Base-by-base conservation (phyloP, 2,797 vertebrate genomes). In the Ispidina picta region DNA sequence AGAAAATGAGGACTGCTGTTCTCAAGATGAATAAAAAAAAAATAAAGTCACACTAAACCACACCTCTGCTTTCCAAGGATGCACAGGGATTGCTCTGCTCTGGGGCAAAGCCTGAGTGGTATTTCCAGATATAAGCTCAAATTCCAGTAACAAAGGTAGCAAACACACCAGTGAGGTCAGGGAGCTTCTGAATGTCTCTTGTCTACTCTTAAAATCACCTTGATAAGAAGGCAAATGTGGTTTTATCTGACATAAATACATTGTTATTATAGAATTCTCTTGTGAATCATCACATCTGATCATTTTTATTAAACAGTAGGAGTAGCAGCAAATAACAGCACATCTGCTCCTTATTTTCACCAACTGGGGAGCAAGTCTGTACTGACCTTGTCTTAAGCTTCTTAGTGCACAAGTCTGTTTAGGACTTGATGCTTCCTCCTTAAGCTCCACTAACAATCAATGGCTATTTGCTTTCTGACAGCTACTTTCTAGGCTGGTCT, bases 101-200 rank as follows among this genome's bases (percentile, higher is more conserved):
- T 23, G 31, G 28, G 41, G 23, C 35, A 82, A 13, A 3, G 29
- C n/a, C 11, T 31, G 7, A 54, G 31, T 3, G 12, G 13, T 18
- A 43, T 48, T 88, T 80, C 65, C 68, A 94, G 39, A 54, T 12
- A 65, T 77, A 93, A 85, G 43, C 28, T 84, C 41, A 20, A 72
- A 29, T 18, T 54, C 35, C 28, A 51, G 37, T 8, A 66, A 48
- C 12, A 46, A 71, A 58, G 11, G 31, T 12, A 74, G 12, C 29
- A 41, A 85, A 71, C 51, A 71, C 31, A 71, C 1, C 59, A 58
- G 33, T 6, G 43, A 60, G 35, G 7, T 4, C 7, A 65, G 28
- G 46, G 41, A n/a, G 41, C 18, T 90, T 39, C 65, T 46, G 39
- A 74, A 54, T 19, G 26, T 39, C 56, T 56, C 65, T 70, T 66